Conservation (phyloP, 2,797 vertebrate species). For the Xenentodon cancila region DNA sequence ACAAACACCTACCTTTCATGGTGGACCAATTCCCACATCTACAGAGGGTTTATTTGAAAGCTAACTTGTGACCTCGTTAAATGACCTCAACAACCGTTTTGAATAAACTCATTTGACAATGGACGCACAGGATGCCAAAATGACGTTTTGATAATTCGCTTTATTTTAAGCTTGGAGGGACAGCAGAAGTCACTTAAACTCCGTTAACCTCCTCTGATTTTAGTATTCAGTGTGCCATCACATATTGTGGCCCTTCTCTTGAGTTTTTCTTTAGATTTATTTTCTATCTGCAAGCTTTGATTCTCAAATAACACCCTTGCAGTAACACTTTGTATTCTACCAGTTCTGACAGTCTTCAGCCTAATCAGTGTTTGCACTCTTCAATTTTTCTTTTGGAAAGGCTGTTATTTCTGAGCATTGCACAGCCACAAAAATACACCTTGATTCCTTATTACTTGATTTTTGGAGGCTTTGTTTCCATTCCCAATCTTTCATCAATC, state of each 20-base stretch:
- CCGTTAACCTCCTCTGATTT: constrained; percentile 1
- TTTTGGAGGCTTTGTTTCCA: constrained; percentile 28
- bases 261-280: constrained; percentile 10
- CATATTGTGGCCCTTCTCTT: constrained; percentile 17
- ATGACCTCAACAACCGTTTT: constrained; percentile 38
- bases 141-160: constrained; percentile 44
- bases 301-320: constrained; percentile 30
- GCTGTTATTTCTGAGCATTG: constrained; percentile 29
- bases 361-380: constrained; percentile 30
- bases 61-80: constrained; percentile 62
- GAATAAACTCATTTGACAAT: constrained; percentile 52
- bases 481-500: constrained; percentile 9
- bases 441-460: constrained; percentile 18
- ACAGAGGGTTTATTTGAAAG: constrained; percentile 55
- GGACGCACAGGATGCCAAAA: constrained; percentile 59
- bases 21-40: constrained; percentile 49
- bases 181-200: constrained; percentile 6
- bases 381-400: constrained; percentile 54
- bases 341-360: constrained; percentile 30
- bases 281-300: constrained; percentile 22
- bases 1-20: constrained; percentile 45
- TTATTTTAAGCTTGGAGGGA: constrained; percentile 27
- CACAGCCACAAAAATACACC: constrained; percentile 44
- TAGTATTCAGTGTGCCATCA: background rate
- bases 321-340: constrained; percentile 22